Base-by-base conservation (phyloP, 2,797 vertebrate species). In the Eremophila alpestris region DNA sequence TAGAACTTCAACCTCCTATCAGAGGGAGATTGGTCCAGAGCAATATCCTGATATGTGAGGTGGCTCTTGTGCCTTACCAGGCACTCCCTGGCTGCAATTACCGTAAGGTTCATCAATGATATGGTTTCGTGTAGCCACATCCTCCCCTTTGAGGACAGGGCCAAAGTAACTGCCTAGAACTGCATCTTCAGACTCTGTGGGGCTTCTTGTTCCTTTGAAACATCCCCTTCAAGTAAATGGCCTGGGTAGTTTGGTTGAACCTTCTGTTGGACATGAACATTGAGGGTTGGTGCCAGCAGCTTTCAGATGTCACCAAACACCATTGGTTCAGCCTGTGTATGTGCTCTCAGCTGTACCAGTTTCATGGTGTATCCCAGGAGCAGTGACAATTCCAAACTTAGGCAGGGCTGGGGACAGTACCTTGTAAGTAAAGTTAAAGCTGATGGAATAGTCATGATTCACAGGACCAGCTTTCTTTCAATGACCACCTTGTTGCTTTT, bases 81-180 rank as follows among this genome's bases (percentile, higher is more conserved):
- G 11, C 19, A 7, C 17, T 59, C 23, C 21, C 36, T 65, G 71
- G 59, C 23, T 56, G 11, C 46, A 74, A 52, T 63, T 43, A 51
- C 40, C 7, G 13, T n/a, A 48, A 59, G n/a, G 11, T 8, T 87
- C 82, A 17, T 32, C 1, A 2, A 9, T n/a, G 41, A 13, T 0
- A 1, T 38, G 21, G 16, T 69, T 69, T 87, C 24, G 2, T 38
- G 48, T 22, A 51, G 30, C 7, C 6, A 22, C 0, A 0, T 83
- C 27, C 13, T 75, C 15, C 4, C 19, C 4, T 83, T 71, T 55
- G 71, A 69, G 65, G 41, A 21, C n/a, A 24, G 54, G 45, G 7
- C 45, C 8, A 38, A 43, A 36, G 16, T 74, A 41, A 49, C 0
- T 13, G 11, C 67, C 83, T 71, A 13, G 26, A 75, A 22, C 16